Conservation (phyloP, 2,113 vertebrate genomes). For the Sebastes fasciatus region DNA sequence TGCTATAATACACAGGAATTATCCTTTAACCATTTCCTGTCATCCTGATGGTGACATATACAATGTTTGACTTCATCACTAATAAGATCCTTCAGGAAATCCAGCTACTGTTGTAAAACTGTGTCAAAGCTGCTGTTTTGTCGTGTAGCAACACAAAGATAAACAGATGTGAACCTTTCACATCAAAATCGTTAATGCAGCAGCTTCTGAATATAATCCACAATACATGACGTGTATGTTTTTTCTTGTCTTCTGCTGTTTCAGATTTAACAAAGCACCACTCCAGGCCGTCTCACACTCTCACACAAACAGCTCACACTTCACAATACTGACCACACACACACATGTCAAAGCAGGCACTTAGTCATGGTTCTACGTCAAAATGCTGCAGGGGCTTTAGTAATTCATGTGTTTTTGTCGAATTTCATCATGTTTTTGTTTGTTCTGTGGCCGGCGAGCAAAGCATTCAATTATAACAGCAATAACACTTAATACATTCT, state of each 20-base stretch:
- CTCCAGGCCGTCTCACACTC: constrained; percentile 42
- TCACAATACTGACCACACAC: constrained; percentile 13
- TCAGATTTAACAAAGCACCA: constrained; percentile 34
- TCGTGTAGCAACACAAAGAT: not conserved
- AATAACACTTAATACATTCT: constrained; percentile 26
- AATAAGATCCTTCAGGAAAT: not conserved
- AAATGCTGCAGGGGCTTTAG: constrained; percentile 17
- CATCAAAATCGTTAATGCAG: not conserved
- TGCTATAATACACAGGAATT: not conserved
- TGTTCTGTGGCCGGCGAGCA: not conserved
- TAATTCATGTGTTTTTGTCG: constrained; percentile 36
- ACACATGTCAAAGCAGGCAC: constrained; percentile 16
- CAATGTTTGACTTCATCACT: not conserved
- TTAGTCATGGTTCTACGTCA: not conserved
- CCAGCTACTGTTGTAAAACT: not conserved
- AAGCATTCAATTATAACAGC: constrained; percentile 2
- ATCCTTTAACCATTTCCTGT: not conserved
- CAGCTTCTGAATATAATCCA: constrained; percentile 19
- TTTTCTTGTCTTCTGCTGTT: not conserved
- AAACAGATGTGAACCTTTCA: constrained; percentile 10
- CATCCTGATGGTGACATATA: not conserved
- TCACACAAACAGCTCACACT: constrained; percentile 23
- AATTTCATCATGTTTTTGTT: constrained; percentile 36
- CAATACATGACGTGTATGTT: not conserved
- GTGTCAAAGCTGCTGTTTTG: not conserved